Conservation (phyloP, 2,113 vertebrate genomes). For the Ciconia boyciana region DNA sequence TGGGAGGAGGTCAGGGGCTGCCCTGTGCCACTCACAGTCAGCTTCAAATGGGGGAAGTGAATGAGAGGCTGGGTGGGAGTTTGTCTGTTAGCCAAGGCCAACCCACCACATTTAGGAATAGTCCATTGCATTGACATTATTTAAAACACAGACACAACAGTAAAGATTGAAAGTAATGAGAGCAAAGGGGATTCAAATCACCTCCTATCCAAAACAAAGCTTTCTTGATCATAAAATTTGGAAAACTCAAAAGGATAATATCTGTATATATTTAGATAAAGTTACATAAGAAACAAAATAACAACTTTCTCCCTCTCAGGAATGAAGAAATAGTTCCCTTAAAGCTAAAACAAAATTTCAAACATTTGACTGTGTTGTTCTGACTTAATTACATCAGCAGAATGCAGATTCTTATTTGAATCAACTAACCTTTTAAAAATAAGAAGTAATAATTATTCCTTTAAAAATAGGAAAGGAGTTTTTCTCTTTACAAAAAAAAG, state of each 20-base stretch:
- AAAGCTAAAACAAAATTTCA: not conserved
- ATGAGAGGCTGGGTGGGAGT: fast-evolving
- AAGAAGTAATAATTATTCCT: not conserved
- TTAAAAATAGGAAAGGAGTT: not conserved
- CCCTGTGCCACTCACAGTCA: not conserved
- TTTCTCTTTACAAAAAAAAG: not conserved
- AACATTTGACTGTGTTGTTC: not conserved
- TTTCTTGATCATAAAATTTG: not conserved
- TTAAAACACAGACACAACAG: not conserved
- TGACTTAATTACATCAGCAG: not conserved
- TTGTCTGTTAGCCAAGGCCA: not conserved
- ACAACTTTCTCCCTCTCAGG: not conserved
- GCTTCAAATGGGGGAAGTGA: not conserved
- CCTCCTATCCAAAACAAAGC: not conserved
- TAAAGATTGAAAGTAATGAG: not conserved
- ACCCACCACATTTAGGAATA: not conserved
- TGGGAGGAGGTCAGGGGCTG: not conserved
- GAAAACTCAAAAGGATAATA: not conserved
- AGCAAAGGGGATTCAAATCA: not conserved
- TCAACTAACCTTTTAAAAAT: not conserved
- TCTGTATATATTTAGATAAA: not conserved
- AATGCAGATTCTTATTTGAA: not conserved
- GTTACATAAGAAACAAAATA: not conserved
- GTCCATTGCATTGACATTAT: fast-evolving
- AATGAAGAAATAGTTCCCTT: not conserved